Conservation (phyloP, 2,888 invertebrate genomes). For the Morpho achilles region DNA sequence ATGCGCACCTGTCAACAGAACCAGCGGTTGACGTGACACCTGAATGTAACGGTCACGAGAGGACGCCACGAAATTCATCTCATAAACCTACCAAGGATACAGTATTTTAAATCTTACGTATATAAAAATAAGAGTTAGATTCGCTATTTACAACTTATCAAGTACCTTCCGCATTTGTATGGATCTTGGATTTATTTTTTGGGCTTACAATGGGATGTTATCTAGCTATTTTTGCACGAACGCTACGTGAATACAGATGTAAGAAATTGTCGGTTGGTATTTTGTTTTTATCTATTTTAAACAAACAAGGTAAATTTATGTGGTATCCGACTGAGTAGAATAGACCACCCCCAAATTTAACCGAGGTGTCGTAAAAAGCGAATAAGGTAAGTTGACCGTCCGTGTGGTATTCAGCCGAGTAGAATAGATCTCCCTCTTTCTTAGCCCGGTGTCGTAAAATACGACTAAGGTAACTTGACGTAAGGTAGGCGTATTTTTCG, state of each 20-base stretch:
- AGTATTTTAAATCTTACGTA: neutral
- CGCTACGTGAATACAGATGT: constrained; percentile 4
- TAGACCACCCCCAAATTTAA: too few species aligned
- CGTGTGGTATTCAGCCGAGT: too few species aligned
- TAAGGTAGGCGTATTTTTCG: too few species aligned
- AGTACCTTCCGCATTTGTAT: constrained; percentile 1
- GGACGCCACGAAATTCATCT: constrained; percentile 8
- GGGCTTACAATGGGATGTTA: constrained; percentile 13
- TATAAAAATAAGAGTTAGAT: neutral
- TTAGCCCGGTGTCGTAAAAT: too few species aligned
- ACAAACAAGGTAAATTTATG: too few species aligned
- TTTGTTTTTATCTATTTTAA: neutral
- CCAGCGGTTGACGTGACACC: constrained; percentile 9
- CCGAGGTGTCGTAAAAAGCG: too few species aligned
- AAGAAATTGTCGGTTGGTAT: neutral
- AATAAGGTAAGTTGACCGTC: too few species aligned
- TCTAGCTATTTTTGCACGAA: constrained; percentile 9
- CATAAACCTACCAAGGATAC: neutral
- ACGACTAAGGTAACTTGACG: too few species aligned
- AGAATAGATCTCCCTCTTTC: too few species aligned
- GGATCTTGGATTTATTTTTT: constrained; percentile 8
- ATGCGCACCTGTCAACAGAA: constrained; percentile 12
- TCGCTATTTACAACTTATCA: neutral
- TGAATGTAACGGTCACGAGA: constrained; percentile 11
- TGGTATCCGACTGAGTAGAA: too few species aligned